Evolutionary conservation across 2,113 vertebrate genomes (phyloP).

Genomic region (Colistium nudipinnis): DNA sequence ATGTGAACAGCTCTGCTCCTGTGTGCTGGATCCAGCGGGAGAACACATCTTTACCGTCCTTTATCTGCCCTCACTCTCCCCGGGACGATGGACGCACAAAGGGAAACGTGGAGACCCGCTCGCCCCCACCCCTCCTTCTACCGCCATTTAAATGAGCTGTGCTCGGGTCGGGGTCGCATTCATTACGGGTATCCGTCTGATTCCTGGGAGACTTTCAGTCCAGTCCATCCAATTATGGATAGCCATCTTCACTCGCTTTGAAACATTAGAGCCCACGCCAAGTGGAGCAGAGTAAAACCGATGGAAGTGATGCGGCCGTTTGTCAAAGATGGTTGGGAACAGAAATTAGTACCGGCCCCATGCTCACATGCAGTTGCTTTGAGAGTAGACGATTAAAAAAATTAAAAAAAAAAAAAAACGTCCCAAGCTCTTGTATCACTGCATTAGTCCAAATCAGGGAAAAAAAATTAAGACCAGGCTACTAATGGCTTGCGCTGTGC

Average conservation of each 20-base stretch:
- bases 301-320: conserved; percentile 48
- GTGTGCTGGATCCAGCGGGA: neutral
- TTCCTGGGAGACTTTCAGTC: conserved; percentile 29
- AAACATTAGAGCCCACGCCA: conserved; percentile 32
- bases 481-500: conserved; percentile 12
- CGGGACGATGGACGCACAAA: conserved; percentile 14
- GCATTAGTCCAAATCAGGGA: conserved; percentile 12
- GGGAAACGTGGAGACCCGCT: conserved; percentile 9
- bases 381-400: conserved; percentile 10
- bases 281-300: conserved; percentile 48
- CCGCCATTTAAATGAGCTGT: conserved; percentile 19
- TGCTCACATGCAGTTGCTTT: conserved; percentile 1
- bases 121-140: neutral
- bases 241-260: conserved; percentile 7
- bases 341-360: neutral
- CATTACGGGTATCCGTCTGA: conserved; percentile 21
- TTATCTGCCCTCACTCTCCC: conserved; percentile 10
- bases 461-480: neutral
- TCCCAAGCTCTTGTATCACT: neutral
- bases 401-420: too few relatives aligned
- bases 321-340: conserved; percentile 52
- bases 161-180: conserved; percentile 29
- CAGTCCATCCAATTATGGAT: conserved; percentile 39
- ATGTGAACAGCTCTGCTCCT: conserved; percentile 22
- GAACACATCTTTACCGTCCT: conserved; percentile 3